Evolutionary conservation across 2,113 vertebrate species (phyloP), one percentile per base, ranked within the genome.

Genomic region (Elephas maximus): DNA sequence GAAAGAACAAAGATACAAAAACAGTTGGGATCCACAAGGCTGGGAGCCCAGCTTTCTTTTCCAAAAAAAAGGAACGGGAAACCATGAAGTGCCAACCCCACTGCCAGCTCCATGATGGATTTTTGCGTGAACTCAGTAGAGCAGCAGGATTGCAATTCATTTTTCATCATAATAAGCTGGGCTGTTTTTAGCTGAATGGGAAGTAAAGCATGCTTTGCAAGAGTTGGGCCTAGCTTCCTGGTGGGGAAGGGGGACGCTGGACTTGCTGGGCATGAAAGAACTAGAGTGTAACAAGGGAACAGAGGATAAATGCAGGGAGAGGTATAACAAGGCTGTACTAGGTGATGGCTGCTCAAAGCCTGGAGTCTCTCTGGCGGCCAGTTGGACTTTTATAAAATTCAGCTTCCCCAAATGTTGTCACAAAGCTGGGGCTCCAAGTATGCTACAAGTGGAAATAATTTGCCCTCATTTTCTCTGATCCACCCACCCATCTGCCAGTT

Each of bases 11-110:
- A 65, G 24, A 33, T 63, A 7, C 41, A 67, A 82, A 94, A 48
- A n/a, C 20, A 73, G 28, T 67, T 95, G 87, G 51, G 44, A 74
- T 92, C 17, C 8, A 23, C 7, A 93, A 87, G 79, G 57, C 69
- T 88, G 20, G 60, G 96, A 88, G 26, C 41, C 57, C 37, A 24
- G 48, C 80, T 85, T 81, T 94, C 67, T 96, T 92, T 97, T 87
- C 85, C 95, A 79, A 63, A 65, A 76, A 76, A 94, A 97, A 95
- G 41, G 23, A 62, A 1, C 18, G 73, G 78, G 67, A 41, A 80
- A 18, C 87, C 0, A 33, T 48, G 20, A 74, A 60, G 73, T 82
- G 48, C 1, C 79, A 30, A 81, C 23, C 84, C 45, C 14, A 11
- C 21, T 14, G 10, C 2, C 44, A 51, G 30, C 37, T 73, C 37